Percentiles rank a stretch among this genome's conserved stretches.
These are phyloP conservation scores for Psilanteris sp. DNA, from an alignment of 1,140 invertebrate species.

Conservation along the genomic window DNA sequence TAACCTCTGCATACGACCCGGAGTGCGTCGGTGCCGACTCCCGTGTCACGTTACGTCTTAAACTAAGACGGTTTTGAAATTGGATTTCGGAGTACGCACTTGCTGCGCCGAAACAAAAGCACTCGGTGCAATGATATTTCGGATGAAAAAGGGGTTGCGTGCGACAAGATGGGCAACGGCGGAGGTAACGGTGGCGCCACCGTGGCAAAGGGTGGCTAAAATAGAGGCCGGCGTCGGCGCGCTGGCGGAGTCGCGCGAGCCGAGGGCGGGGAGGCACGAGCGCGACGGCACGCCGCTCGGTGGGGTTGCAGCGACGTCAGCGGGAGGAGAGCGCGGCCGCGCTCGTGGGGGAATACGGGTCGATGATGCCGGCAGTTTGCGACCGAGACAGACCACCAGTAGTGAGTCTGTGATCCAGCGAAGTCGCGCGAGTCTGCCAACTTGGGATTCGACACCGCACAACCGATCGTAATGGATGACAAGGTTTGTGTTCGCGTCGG, in stretches of 20 bases:
- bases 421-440: slow-evolving; percentile 73
- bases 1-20: too few relatives aligned
- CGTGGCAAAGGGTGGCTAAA: slow-evolving; percentile 17
- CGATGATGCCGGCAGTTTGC: slow-evolving; percentile 78
- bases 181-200: slow-evolving; percentile 24
- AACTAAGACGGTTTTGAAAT: too few relatives aligned
- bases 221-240: slow-evolving; percentile 21
- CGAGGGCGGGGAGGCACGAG: slow-evolving; percentile 32
- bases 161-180: background rate
- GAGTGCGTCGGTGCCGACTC: too few relatives aligned
- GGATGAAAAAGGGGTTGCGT: background rate
- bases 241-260: background rate
- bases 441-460: background rate
- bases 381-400: slow-evolving; percentile 72
- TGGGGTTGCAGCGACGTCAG: slow-evolving; percentile 25
- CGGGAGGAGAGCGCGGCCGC: slow-evolving; percentile 10
- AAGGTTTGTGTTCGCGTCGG: slow-evolving; percentile 80
- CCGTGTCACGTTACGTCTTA: too few relatives aligned
- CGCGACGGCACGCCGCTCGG: slow-evolving; percentile 1
- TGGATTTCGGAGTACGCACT: too few relatives aligned
- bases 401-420: slow-evolving; percentile 75
- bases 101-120: too few relatives aligned
- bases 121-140: too few relatives aligned
- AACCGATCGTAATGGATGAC: slow-evolving; percentile 73
- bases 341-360: slow-evolving; percentile 68